Base-by-base conservation (phyloP, 2,797 vertebrate species). In the Bucorvus abyssinicus region DNA sequence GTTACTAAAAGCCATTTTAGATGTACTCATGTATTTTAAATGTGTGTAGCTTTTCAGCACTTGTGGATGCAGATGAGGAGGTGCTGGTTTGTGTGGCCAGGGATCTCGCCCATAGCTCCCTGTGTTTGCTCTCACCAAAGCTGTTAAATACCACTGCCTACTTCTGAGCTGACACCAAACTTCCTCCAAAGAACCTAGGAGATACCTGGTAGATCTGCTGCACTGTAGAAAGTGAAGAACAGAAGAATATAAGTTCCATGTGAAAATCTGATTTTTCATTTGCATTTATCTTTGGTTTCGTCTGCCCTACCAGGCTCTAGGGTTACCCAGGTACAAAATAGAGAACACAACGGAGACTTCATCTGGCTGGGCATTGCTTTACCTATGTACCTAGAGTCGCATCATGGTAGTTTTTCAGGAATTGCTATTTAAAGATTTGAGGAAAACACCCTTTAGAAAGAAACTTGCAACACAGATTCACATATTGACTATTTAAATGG, bases 401-500 rank as follows among this genome's bases (percentile, higher is more conserved):
- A n/a, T 56, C 16, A 1, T 8, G 16, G 19, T 40, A 14, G 21
- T 56, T 60, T 70, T 75, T 60, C 63, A 70, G 45, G 32, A 65
- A 5, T 81, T 84, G 34, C 34, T 70, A 9, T 70, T 80, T 70
- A 60, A 75, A 69, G 11, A 32, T 45, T 32, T 53, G 32, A 17
- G 32, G 29, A 67, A 47, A 68, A 26, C 21, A 40, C 36, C 40
- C 29, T 82, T 69, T 47, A 9, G 75, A 57, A 75, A 59, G 49
- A 42, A 69, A 29, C 26, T 64, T 79, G 21, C 23, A 63, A 32
- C 29, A 34, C 14, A 34, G 32, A 61, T 50, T 56, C 21, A 20
- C 7, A 1, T 34, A 30, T 36, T 6, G 0, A 11, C 21, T 57
- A 5, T 32, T 56, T 27, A 40, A 57, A 13, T 18, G 16, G 22